These are phyloP conservation scores for Pristionchus japonicus DNA, from an alignment of 2,888 invertebrate genomes.

Conservation along the genomic window DNA sequence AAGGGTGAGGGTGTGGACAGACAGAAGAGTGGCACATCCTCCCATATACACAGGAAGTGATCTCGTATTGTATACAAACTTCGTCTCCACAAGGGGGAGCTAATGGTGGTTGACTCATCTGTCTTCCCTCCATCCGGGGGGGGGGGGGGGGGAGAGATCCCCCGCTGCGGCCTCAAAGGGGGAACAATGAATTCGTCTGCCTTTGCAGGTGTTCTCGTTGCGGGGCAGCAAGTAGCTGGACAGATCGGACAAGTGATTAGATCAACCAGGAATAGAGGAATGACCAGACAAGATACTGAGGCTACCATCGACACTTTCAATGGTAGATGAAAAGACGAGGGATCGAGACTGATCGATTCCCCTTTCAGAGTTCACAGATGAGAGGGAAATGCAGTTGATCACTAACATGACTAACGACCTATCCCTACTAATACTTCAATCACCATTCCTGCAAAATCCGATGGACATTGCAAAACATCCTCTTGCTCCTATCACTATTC, in stretches of 20 bases:
- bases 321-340: background rate
- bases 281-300: constrained; percentile 31
- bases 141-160: background rate
- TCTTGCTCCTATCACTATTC: constrained; percentile 61
- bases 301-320: constrained; percentile 17
- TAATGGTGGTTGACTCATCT: constrained; percentile 11
- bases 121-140: background rate
- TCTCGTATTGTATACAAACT: constrained; percentile 24
- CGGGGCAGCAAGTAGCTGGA: constrained; percentile 40
- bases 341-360: no score
- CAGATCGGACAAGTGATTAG: constrained; percentile 43
- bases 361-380: constrained; percentile 45
- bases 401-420: constrained; percentile 58
- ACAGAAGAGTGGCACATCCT: constrained; percentile 13
- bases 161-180: background rate
- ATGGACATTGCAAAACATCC: constrained; percentile 57
- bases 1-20: background rate
- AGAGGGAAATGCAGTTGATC: constrained; percentile 53
- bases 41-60: constrained; percentile 37
- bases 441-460: constrained; percentile 61
- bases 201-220: constrained; percentile 20
- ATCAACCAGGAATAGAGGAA: constrained; percentile 8
- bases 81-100: background rate
- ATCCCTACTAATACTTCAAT: constrained; percentile 58
- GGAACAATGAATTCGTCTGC: background rate